Conservation (phyloP, 2,113 vertebrate species). For the Pseudopodoces humilis region DNA sequence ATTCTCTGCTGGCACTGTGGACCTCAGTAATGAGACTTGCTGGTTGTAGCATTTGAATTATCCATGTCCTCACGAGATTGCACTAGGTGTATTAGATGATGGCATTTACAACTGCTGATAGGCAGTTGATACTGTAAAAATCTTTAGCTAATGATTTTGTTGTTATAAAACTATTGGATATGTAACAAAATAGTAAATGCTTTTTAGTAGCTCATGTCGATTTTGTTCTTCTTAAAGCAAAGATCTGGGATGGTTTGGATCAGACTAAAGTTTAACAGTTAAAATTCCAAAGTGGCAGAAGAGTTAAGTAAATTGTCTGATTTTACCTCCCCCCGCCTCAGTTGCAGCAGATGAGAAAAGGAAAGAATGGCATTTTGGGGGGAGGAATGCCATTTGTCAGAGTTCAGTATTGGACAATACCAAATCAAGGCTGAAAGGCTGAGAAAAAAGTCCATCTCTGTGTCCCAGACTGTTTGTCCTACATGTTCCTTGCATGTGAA, state of each 20-base stretch:
- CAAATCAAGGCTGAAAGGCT: background rate
- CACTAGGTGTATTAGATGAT: background rate
- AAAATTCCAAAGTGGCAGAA: background rate
- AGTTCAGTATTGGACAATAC: background rate
- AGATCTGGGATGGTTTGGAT: background rate
- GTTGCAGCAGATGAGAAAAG: background rate
- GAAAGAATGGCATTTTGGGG: background rate
- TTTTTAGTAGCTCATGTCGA: background rate
- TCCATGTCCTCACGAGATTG: background rate
- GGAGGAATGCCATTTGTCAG: background rate
- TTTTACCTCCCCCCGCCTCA: background rate
- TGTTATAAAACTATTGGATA: background rate
- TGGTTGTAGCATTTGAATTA: background rate
- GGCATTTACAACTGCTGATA: background rate
- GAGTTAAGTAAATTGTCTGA: background rate
- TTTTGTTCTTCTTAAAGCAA: background rate
- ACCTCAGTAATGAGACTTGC: background rate
- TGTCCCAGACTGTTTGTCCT: background rate
- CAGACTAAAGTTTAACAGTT: background rate
- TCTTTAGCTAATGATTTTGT: background rate
- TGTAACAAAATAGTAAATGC: background rate
- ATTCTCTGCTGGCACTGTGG: background rate
- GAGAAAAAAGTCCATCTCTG: background rate
- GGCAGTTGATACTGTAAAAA: background rate
- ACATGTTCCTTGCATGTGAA: background rate